Conservation (phyloP, 2,113 vertebrate species). For the Pleuronectes platessa region DNA sequence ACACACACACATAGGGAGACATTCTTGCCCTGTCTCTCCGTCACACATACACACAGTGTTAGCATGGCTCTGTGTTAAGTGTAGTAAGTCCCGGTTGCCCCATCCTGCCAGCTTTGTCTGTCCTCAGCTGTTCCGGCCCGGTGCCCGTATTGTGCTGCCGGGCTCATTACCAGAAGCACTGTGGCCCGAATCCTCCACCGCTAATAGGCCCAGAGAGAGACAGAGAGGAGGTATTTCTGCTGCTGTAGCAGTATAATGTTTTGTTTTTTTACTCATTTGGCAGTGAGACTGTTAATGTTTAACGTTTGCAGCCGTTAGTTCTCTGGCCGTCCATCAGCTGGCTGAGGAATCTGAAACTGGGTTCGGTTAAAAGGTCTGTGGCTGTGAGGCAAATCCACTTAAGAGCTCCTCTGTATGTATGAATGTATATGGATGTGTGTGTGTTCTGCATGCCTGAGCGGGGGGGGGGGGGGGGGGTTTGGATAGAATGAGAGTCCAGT, state of each 20-base stretch:
- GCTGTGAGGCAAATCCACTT: constrained; percentile 28
- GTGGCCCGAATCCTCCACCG: constrained; percentile 75
- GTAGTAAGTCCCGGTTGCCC: constrained; percentile 75
- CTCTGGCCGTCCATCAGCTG: constrained; percentile 47
- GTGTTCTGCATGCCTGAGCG: constrained; percentile 72
- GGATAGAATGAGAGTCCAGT: constrained; percentile 57
- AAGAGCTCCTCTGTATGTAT: constrained; percentile 46
- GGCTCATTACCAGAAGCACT: constrained; percentile 84
- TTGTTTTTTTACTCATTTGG: constrained; percentile 65
- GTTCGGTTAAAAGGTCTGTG: constrained; percentile 31
- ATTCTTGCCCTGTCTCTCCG: constrained; percentile 18
- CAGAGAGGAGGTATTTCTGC: constrained; percentile 67
- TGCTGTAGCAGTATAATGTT: constrained; percentile 63
- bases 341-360: constrained; percentile 39
- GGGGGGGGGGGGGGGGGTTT: not conserved
- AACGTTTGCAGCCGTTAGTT: constrained; percentile 61
- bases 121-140: constrained; percentile 84
- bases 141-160: constrained; percentile 84
- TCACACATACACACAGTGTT: constrained; percentile 44
- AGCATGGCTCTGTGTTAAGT: constrained; percentile 70
- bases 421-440: constrained; percentile 52
- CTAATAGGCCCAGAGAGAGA: constrained; percentile 80
- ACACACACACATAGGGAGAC: constrained; percentile 47
- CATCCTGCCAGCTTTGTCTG: constrained; percentile 82
- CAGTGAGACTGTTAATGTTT: constrained; percentile 69